Evolutionary conservation across 1,140 invertebrate species (phyloP).

Genomic region (Bombus confusus): DNA sequence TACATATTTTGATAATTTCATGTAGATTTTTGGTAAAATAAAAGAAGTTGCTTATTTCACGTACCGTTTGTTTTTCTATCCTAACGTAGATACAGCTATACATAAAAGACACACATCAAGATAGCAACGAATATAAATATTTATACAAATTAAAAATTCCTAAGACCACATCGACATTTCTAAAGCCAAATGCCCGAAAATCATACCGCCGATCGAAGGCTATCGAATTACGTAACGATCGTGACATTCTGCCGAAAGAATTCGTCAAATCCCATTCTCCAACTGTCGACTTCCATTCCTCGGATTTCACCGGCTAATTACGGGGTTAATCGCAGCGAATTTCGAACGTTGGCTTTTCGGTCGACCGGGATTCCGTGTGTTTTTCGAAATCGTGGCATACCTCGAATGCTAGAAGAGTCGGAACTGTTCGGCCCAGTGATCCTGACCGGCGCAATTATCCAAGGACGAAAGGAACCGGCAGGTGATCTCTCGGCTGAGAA

Average conservation of each 20-base stretch:
- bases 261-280: not conserved
- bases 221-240: not conserved
- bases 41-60: no score
- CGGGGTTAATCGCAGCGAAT: slow-evolving; percentile 41
- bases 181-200: not conserved
- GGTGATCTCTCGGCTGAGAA: slow-evolving; percentile 72
- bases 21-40: no score
- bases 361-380: slow-evolving; percentile 11
- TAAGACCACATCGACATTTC: not conserved
- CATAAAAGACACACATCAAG: no score
- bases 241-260: not conserved
- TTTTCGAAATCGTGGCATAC: slow-evolving; percentile 42
- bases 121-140: no score
- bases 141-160: no score
- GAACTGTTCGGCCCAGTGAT: slow-evolving; percentile 5
- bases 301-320: slow-evolving; percentile 21
- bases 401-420: slow-evolving; percentile 10
- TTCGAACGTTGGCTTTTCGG: not conserved
- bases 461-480: slow-evolving; percentile 76
- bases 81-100: no score
- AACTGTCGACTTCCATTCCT: not conserved
- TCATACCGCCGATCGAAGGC: no score
- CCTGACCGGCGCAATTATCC: slow-evolving; percentile 73
- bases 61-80: no score
- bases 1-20: no score